Conservation (phyloP, 2,113 vertebrate species). For the Calyptommatus sinebrachiatus region DNA sequence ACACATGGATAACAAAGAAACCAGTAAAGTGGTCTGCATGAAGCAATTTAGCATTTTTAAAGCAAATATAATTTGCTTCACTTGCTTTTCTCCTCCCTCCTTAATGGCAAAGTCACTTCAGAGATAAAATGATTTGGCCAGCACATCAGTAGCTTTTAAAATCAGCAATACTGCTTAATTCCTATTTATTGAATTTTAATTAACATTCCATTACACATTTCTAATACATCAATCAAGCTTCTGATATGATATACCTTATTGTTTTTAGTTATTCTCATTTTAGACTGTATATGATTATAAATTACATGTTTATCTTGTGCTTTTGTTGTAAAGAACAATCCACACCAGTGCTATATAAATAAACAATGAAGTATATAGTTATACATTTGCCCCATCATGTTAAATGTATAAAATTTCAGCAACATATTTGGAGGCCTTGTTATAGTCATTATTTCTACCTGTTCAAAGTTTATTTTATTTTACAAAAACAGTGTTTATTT, state of each 20-base stretch:
- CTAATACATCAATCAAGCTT: conserved; percentile 3
- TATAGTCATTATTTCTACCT: background rate
- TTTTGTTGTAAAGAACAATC: no score
- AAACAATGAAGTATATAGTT: no score
- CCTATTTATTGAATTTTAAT: conserved; percentile 31
- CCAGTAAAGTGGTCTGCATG: conserved; percentile 40
- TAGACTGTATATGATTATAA: no score
- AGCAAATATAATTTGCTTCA: conserved; percentile 63
- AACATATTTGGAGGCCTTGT: background rate
- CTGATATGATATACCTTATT: background rate
- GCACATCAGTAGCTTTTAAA: conserved; percentile 49
- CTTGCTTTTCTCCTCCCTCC: conserved; percentile 49
- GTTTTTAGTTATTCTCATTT: no score
- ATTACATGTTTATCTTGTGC: no score
- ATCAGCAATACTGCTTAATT: conserved; percentile 26
- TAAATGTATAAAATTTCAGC: background rate
- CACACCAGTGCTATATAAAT: no score
- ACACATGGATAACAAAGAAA: conserved; percentile 31
- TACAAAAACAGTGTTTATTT: no score
- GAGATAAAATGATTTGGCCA: conserved; percentile 46
- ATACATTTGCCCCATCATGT: background rate
- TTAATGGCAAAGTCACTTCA: conserved; percentile 53
- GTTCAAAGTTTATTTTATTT: background rate
- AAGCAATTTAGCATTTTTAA: conserved; percentile 50
- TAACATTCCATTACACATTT: conserved; percentile 32